Conservation (phyloP, 2,113 vertebrate species). For the Oncorhynchus nerka region DNA sequence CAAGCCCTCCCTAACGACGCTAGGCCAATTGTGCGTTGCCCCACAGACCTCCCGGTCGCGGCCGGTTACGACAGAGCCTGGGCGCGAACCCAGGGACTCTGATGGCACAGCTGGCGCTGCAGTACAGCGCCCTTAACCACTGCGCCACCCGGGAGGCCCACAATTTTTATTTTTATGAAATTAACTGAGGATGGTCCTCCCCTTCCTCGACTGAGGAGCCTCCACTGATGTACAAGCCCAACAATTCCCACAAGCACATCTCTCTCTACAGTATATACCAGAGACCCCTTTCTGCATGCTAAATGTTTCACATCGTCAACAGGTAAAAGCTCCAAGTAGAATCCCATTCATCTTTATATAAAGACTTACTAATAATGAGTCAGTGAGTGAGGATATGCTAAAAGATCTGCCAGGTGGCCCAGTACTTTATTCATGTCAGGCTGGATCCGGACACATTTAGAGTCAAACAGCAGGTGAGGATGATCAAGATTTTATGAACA, state of each 20-base stretch:
- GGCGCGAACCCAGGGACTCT: too few species aligned
- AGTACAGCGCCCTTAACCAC: too few species aligned
- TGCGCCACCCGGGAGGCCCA: too few species aligned
- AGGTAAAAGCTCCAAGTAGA: not conserved
- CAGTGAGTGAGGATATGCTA: not conserved
- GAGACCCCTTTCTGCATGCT: not conserved
- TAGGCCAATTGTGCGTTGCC: too few species aligned
- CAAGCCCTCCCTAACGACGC: too few species aligned
- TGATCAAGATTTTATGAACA: conserved; percentile 23
- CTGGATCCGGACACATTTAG: conserved; percentile 16
- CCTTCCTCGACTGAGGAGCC: too few species aligned
- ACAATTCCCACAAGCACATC: not conserved
- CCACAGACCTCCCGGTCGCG: too few species aligned
- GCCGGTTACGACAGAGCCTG: too few species aligned
- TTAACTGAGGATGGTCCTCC: too few species aligned
- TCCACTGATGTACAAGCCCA: too few species aligned
- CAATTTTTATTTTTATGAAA: too few species aligned
- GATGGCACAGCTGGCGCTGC: too few species aligned
- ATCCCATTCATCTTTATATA: not conserved
- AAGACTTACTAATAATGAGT: not conserved
- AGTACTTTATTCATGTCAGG: conserved; percentile 21
- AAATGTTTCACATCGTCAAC: not conserved
- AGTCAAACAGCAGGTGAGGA: conserved; percentile 11
- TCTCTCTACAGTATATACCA: not conserved
- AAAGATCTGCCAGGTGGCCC: conserved; percentile 11